These are phyloP conservation scores for Coptotermes formosanus DNA, from an alignment of 1,140 invertebrate species.

Conservation along the genomic window DNA sequence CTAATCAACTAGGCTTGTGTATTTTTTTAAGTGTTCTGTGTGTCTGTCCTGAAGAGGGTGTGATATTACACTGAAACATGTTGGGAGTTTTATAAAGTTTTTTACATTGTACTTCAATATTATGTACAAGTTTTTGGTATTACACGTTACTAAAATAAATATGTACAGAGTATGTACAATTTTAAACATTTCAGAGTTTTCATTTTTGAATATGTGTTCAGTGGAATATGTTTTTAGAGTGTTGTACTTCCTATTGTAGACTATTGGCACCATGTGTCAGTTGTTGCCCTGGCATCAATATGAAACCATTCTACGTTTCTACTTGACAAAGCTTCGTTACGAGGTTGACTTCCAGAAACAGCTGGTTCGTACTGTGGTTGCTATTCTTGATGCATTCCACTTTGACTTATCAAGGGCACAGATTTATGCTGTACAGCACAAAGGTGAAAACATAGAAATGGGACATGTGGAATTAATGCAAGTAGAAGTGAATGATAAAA, in stretches of 20 bases:
- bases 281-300: constrained; percentile 86
- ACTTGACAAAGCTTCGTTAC: constrained; percentile 70
- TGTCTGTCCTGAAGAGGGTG: too few relatives aligned
- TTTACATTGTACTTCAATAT: too few relatives aligned
- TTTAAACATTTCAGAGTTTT: too few relatives aligned
- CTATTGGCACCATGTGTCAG: constrained; percentile 70
- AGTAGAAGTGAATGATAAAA: not conserved
- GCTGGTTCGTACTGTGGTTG: constrained; percentile 74
- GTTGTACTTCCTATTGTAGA: constrained; percentile 41
- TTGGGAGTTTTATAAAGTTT: too few relatives aligned
- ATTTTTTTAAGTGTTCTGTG: too few relatives aligned
- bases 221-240: not conserved
- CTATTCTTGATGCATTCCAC: constrained; percentile 88
- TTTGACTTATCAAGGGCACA: constrained; percentile 77
- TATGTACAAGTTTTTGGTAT: too few relatives aligned
- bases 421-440: constrained; percentile 41
- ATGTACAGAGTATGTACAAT: too few relatives aligned
- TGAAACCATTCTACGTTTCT: constrained; percentile 73
- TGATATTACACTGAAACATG: too few relatives aligned
- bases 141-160: too few relatives aligned
- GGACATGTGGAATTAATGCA: not conserved
- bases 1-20: too few relatives aligned
- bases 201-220: not conserved
- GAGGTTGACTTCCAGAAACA: constrained; percentile 75
- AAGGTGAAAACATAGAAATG: not conserved